Base-by-base conservation (phyloP, 2,888 invertebrate species). In the Lasioglossum figueresi region DNA sequence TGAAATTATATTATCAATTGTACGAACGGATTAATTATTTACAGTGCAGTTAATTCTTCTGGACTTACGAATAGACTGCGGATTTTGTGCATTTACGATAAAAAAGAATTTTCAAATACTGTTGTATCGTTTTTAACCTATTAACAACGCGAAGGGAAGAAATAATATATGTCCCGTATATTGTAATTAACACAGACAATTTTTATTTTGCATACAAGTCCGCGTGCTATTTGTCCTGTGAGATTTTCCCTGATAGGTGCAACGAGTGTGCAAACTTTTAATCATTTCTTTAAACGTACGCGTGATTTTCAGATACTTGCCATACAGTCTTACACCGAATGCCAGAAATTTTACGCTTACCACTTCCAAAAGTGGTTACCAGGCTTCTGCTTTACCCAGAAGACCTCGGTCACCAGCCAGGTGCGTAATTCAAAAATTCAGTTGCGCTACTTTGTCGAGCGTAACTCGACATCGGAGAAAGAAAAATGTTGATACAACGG, bases 391-490 rank as follows among this genome's bases (percentile, higher is more conserved):
- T 4, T 75, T 90, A 76, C 63, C 79, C 23, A 82, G 79, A 43
- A 82, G 85, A 73, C 31, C 81, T n/a, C 70, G 79, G 31, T 90
- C 88, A 16, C 82, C 87, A 1, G 19, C 85, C 19, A 90, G 87
- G 85, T 90, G 72, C 14, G 80, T 80, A 1, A 3, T 37, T 72
- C 63, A 27, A 16, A 63, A 16, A 16, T 16, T 27, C 6, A 16
- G 6, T 40, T 12, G 2, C 40, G 12, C 40, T 40, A 10, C 10
- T 40, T 40, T 2, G 40, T 40, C 10, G 40, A 12, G 2, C 2
- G 10, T 40, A 10, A 40, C 10, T 10, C 40, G 40, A 40, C 40
- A 40, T 40, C 40, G 10, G 8, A 40, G 40, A 37, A 8, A 37
- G 37, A 37, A 6, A 37, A 8, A 6, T 40, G 40, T 40, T 40